Base-by-base conservation (phyloP, 2,113 vertebrate species). In the Dicrurus megarhynchus region DNA sequence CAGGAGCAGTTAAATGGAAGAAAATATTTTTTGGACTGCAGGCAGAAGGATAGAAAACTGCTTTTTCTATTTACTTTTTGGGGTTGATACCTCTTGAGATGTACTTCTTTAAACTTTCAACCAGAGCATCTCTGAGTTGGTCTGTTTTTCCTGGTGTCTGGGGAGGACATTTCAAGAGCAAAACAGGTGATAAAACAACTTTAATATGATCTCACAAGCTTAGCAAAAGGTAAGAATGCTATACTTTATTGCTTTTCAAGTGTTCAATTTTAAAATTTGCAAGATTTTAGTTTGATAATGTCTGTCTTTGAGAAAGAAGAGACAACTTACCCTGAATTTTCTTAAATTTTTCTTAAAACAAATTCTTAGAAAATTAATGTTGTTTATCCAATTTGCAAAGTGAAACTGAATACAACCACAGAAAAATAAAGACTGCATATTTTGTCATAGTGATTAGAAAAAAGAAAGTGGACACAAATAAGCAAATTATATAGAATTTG, bases 61-160 rank as follows among this genome's bases (percentile, higher is more conserved):
- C 10, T 84, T 89, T 87, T 68, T 52, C 42, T 84, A 11, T 56
- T 82, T 55, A 42, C 8, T 59, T 73, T 94, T 83, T 1, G 28
- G 18, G 10, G 35, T 65, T 64, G 19, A 46, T 27, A 39, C 19
- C 30, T 74, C n/a, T 67, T 53, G 39, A 18, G 2, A 3, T 41
- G 19, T 37, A 17, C 33, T 76, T 49, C 32, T 64, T 28, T 91
- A 55, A 74, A 56, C 39, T 91, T 70, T 91, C n/a, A 61, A 18
- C 5, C 0, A 0, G 71, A 88, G 35, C 4, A 0, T 68, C 33
- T 86, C 12, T 14, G 4, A 42, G 13, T 23, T 71, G 50, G 9
- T 28, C 13, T 3, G 2, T 53, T 69, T 65, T 76, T 82, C 19
- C n/a, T 83, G 30, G 65, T 61, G 10, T 60, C 32, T 75, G n/a